phyloP scores from a whole-genome alignment of 2,888 invertebrate species.

The Synergus umbraculus region DNA sequence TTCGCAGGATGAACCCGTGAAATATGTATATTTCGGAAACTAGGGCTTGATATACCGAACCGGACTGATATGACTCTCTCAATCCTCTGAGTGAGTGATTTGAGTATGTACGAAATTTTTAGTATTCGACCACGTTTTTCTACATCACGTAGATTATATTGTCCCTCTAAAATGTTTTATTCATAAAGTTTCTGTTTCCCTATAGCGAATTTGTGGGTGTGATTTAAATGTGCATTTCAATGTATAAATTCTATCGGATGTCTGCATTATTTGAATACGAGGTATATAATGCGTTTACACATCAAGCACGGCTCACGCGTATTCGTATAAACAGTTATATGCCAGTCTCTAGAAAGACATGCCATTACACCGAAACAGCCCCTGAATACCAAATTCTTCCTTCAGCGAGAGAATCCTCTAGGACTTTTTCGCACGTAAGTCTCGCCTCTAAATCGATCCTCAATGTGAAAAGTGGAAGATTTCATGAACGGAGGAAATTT shows the following conservation, averaged over 20 bases:
- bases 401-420: conserved; percentile 55
- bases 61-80: conserved; percentile 44
- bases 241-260: conserved; percentile 16
- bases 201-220: neutral
- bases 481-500: neutral
- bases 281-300: conserved; percentile 31
- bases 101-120: conserved; percentile 43
- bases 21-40: conserved; percentile 66
- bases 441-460: conserved; percentile 34
- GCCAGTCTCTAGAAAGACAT: conserved; percentile 66
- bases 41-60: conserved; percentile 26
- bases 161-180: neutral
- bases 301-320: conserved; percentile 47
- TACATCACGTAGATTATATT: neutral
- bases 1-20: conserved; percentile 59
- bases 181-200: neutral
- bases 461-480: conserved; percentile 12
- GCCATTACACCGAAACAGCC: conserved; percentile 69
- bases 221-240: neutral
- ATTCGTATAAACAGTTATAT: conserved; percentile 72
- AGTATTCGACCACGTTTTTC: neutral
- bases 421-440: conserved; percentile 46
- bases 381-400: conserved; percentile 70
- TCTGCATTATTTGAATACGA: conserved; percentile 29
- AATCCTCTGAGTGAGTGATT: conserved; percentile 41